Conservation (phyloP, 2,113 vertebrate genomes). For the Tachuris rubrigastra region DNA sequence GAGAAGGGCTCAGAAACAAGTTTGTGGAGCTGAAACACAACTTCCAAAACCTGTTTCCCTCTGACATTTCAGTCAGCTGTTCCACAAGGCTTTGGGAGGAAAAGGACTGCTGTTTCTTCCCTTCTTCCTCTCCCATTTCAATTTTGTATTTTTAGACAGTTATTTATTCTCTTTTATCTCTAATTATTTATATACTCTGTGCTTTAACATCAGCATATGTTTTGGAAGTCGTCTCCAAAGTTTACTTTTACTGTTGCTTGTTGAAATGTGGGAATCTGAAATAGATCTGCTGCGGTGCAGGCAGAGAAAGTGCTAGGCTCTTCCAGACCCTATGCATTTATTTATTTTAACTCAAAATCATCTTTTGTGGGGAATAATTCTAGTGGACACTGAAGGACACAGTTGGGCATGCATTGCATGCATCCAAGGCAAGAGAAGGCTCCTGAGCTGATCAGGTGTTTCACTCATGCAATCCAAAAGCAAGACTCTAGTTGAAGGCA, state of each 20-base stretch:
- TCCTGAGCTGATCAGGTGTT: not conserved
- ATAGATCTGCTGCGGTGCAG: not conserved
- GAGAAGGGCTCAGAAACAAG: slow-evolving; percentile 40
- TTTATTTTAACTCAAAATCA: not conserved
- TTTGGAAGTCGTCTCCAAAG: slow-evolving; percentile 27
- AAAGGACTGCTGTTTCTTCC: not conserved
- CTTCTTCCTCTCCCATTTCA: not conserved
- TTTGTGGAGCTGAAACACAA: not conserved
- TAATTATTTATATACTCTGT: slow-evolving; percentile 48
- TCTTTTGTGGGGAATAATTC: not conserved
- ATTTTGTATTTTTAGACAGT: slow-evolving; percentile 38
- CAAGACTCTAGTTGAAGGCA: not conserved
- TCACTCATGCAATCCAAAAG: not conserved
- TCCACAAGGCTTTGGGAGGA: slow-evolving; percentile 52
- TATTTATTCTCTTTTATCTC: slow-evolving; percentile 50
- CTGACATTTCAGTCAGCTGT: slow-evolving; percentile 67
- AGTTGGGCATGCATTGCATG: not conserved
- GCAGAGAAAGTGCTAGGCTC: not conserved
- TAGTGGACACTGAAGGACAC: not conserved
- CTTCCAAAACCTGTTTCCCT: slow-evolving; percentile 54
- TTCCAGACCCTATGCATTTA: not conserved
- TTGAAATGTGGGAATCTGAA: not conserved
- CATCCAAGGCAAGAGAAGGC: not conserved
- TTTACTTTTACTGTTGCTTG: not conserved
- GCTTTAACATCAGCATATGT: slow-evolving; percentile 51